Conservation (phyloP, 2,113 vertebrate species). For the Smithornis capensis region DNA sequence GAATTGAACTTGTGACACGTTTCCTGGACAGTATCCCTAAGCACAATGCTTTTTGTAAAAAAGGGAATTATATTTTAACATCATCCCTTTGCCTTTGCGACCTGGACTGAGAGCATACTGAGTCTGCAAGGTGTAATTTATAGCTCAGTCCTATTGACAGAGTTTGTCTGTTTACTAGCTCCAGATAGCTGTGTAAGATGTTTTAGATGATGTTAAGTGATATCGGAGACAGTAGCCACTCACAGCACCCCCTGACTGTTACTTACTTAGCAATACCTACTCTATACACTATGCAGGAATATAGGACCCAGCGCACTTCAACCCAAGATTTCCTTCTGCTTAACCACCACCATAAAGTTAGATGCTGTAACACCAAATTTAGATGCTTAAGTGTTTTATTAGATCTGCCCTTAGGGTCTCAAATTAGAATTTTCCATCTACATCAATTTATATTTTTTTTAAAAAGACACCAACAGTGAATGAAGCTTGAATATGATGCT, state of each 20-base stretch:
- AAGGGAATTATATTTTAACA: not conserved
- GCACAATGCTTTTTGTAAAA: not conserved
- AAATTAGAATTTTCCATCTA: conserved; percentile 49
- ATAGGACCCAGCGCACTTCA: not conserved
- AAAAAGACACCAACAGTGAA: conserved; percentile 45
- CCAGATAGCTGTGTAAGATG: not conserved
- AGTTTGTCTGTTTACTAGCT: not conserved
- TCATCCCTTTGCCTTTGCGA: fast-evolving
- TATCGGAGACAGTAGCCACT: not conserved
- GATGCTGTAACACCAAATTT: conserved; percentile 16
- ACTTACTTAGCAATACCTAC: not conserved
- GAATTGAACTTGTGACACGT: not conserved
- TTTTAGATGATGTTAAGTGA: not conserved
- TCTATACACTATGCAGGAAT: not conserved
- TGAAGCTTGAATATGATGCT: conserved; percentile 62
- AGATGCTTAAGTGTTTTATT: conserved; percentile 25
- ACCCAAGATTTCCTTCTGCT: not conserved
- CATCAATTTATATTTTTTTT: conserved; percentile 48
- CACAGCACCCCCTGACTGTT: fast-evolving
- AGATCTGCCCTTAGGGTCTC: conserved; percentile 37
- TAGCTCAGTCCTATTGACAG: not conserved
- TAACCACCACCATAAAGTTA: not conserved
- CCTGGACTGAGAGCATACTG: not conserved
- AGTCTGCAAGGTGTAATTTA: not conserved
- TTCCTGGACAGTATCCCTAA: not conserved